These are phyloP conservation scores for Chesias legatella DNA, from an alignment of 2,888 invertebrate genomes.

Conservation along the genomic window DNA sequence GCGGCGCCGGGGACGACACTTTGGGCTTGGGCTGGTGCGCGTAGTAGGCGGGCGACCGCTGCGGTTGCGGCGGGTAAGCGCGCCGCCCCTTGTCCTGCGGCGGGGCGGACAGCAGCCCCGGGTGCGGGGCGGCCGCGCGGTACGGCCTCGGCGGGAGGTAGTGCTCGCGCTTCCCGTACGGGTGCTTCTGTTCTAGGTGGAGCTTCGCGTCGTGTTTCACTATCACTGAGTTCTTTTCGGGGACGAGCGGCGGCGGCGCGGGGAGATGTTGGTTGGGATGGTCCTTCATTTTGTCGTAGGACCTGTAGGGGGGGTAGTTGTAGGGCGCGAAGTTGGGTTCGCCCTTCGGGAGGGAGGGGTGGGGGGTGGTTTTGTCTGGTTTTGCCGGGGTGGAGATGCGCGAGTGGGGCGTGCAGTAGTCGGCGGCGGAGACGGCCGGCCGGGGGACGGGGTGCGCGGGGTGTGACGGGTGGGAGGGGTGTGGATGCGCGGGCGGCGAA, in stretches of 20 bases:
- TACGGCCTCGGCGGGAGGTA: slow-evolving; percentile 77
- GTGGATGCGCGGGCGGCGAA: slow-evolving; percentile 38
- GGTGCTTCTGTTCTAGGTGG: slow-evolving; percentile 80
- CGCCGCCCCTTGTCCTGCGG: slow-evolving; percentile 81
- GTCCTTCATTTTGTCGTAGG: slow-evolving; percentile 83
- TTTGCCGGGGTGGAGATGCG: slow-evolving; percentile 55
- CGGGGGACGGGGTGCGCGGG: slow-evolving; percentile 36
- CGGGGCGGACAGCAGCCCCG: slow-evolving; percentile 55
- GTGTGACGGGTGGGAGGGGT: slow-evolving; percentile 33
- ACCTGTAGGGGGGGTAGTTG: slow-evolving; percentile 82
- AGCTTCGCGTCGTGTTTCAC: slow-evolving; percentile 88
- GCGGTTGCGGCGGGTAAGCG: slow-evolving; percentile 80
- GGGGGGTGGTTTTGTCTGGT: slow-evolving; percentile 54
- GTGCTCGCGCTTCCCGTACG: slow-evolving; percentile 80
- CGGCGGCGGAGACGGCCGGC: slow-evolving; percentile 45
- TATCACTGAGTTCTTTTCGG: slow-evolving; percentile 89
- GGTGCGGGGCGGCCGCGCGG: slow-evolving; percentile 68
- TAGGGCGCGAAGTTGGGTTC: slow-evolving; percentile 86
- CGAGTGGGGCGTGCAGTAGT: slow-evolving; percentile 51
- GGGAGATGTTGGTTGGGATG: slow-evolving; percentile 72
- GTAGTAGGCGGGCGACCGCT: slow-evolving; percentile 79
- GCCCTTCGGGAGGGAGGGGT: slow-evolving; percentile 76
- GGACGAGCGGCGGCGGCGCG: slow-evolving; percentile 84
- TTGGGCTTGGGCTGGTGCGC: slow-evolving; percentile 77
- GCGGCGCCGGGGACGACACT: slow-evolving; percentile 89